Evolutionary conservation across 2,797 vertebrate genomes (phyloP).

Genomic region (Halcyon badia): DNA sequence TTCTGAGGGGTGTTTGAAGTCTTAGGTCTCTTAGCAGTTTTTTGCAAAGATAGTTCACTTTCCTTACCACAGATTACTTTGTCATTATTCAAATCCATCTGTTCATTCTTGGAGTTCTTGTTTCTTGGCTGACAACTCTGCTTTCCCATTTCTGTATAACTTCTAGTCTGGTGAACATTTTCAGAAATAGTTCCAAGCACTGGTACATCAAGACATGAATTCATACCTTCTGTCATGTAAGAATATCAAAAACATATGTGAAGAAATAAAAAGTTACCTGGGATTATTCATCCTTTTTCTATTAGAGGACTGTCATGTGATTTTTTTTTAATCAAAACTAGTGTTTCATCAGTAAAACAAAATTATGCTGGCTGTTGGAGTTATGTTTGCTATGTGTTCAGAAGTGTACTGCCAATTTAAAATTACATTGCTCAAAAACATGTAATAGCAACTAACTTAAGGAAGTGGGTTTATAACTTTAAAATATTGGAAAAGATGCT

Average conservation of each 20-base stretch:
- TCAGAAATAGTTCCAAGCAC: slow-evolving; percentile 79
- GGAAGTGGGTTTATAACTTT: not conserved
- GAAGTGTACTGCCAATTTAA: not conserved
- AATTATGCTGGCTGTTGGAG: not conserved
- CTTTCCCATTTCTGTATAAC: slow-evolving; percentile 71
- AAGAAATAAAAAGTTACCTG: slow-evolving; percentile 60
- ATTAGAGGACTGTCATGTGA: not conserved
- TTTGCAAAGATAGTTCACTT: slow-evolving; percentile 85
- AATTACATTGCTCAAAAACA: not conserved
- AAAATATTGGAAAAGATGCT: not conserved
- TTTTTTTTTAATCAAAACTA: not conserved
- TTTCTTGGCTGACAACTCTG: slow-evolving; percentile 74
- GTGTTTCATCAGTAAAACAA: not conserved
- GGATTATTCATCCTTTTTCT: not conserved
- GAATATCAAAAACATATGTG: slow-evolving; percentile 66
- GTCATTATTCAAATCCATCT: slow-evolving; percentile 81
- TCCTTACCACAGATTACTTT: slow-evolving; percentile 76
- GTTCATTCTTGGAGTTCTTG: slow-evolving; percentile 87
- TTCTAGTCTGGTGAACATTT: slow-evolving; percentile 81
- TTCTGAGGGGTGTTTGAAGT: slow-evolving; percentile 46
- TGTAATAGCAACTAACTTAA: not conserved
- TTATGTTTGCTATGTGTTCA: not conserved
- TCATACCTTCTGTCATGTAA: slow-evolving; percentile 74
- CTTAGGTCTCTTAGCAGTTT: slow-evolving; percentile 71
- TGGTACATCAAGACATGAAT: slow-evolving; percentile 71